A percentile compares a stretch with the other conserved stretches of the same genome.
phyloP scores from a whole-genome alignment of 1,140 invertebrate species.

The Cardiocondyla obscurior region DNA sequence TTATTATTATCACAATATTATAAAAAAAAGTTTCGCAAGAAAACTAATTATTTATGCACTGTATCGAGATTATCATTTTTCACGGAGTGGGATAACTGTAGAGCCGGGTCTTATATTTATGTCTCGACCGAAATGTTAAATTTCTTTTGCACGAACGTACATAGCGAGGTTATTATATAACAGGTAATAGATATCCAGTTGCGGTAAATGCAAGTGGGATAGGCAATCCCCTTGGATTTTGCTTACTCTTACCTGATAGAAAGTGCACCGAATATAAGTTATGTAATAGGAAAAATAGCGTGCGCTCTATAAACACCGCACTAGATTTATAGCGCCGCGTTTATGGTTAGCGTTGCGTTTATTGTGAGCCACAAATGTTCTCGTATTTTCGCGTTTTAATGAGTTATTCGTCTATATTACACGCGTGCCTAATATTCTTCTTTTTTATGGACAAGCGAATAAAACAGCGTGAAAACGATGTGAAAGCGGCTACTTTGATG shows the following conservation, averaged over 20 bases:
- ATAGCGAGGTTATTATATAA: background rate
- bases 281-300: background rate
- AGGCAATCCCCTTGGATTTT: background rate
- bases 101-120: background rate
- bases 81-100: background rate
- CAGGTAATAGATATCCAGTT: background rate
- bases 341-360: background rate
- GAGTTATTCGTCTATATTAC: too few relatives aligned
- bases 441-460: background rate
- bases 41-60: background rate
- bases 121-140: background rate
- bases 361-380: background rate
- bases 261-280: background rate
- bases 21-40: too few relatives aligned
- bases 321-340: background rate
- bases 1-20: too few relatives aligned
- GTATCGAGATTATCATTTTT: background rate
- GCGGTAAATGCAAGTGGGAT: background rate
- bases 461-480: background rate
- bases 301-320: background rate
- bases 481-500: background rate
- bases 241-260: background rate
- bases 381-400: background rate
- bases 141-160: background rate
- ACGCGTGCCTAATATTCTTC: background rate